Evolutionary conservation across 2,113 vertebrate genomes (phyloP).

Genomic region (Lanius ludovicianus): DNA sequence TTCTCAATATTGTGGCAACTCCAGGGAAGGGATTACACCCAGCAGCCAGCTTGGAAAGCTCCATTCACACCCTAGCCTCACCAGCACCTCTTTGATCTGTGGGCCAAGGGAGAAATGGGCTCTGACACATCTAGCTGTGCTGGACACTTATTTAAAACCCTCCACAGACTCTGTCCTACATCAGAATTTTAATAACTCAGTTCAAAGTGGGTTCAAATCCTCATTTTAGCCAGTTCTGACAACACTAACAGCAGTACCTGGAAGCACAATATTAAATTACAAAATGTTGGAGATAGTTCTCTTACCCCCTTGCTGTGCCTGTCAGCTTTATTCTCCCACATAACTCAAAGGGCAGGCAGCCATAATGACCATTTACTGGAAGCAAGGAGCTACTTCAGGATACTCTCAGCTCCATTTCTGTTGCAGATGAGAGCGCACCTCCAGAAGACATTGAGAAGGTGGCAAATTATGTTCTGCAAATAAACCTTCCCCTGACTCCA

Average conservation of each 20-base stretch:
- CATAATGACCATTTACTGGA: neutral
- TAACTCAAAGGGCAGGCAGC: neutral
- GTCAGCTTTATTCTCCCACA: neutral
- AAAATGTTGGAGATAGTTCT: conserved; percentile 29
- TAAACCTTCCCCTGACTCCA: conserved; percentile 72
- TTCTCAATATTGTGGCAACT: neutral
- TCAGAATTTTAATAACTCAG: conserved; percentile 53
- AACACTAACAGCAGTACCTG: conserved; percentile 41
- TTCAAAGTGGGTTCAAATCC: conserved; percentile 57
- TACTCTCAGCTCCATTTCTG: conserved; percentile 5
- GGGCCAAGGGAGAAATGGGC: conserved; percentile 22
- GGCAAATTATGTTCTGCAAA: conserved; percentile 75
- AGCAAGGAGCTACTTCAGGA: neutral
- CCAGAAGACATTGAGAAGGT: conserved; percentile 85
- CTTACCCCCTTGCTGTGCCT: neutral
- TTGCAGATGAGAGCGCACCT: conserved; percentile 77
- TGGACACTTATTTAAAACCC: neutral
- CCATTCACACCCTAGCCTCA: neutral
- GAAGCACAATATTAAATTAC: conserved; percentile 9
- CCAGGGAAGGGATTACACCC: conserved; percentile 36
- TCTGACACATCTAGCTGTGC: conserved; percentile 54
- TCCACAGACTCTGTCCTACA: neutral
- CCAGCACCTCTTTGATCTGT: conserved; percentile 53
- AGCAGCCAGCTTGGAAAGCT: neutral
- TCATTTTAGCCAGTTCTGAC: conserved; percentile 38